phyloP scores from a whole-genome alignment of 2,113 vertebrate species.

The Gasterosteus nipponicus region DNA sequence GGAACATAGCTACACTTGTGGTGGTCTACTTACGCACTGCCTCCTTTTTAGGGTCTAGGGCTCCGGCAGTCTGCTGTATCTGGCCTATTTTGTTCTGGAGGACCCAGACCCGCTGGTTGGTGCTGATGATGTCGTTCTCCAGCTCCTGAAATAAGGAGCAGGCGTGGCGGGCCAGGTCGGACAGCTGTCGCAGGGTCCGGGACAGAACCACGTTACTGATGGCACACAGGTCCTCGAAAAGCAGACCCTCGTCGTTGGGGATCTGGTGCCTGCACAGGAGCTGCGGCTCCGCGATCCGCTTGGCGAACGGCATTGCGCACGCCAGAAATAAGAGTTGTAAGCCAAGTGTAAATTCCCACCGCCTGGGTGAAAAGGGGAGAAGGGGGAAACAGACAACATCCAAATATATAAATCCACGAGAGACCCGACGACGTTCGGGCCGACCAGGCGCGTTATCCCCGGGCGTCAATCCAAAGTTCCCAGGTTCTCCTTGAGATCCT shows the following conservation, averaged over 20 bases:
- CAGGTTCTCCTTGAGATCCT: slow-evolving; percentile 80
- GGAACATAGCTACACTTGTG: slow-evolving; percentile 15
- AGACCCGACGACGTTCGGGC: slow-evolving; percentile 69
- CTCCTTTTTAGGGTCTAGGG: slow-evolving; percentile 96
- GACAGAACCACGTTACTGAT: slow-evolving; percentile 94
- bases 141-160: slow-evolving; percentile 97
- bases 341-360: slow-evolving; percentile 71
- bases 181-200: slow-evolving; percentile 95
- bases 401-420: slow-evolving; percentile 72
- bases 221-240: slow-evolving; percentile 90
- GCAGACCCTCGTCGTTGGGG: slow-evolving; percentile 84
- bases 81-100: slow-evolving; percentile 93
- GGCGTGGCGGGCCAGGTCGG: slow-evolving; percentile 95
- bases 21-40: slow-evolving; percentile 94
- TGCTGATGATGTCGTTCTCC: slow-evolving; percentile 90
- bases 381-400: slow-evolving; percentile 73
- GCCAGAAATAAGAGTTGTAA: slow-evolving; percentile 66
- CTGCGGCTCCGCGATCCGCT: slow-evolving; percentile 95
- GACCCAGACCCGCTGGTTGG: slow-evolving; percentile 91
- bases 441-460: slow-evolving; percentile 73
- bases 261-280: slow-evolving; percentile 90
- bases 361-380: slow-evolving; percentile 53
- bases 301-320: slow-evolving; percentile 92
- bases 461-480: slow-evolving; percentile 84
- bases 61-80: slow-evolving; percentile 88